Conservation (phyloP, 2,113 vertebrate genomes). For the Paramisgurnus dabryanus region DNA sequence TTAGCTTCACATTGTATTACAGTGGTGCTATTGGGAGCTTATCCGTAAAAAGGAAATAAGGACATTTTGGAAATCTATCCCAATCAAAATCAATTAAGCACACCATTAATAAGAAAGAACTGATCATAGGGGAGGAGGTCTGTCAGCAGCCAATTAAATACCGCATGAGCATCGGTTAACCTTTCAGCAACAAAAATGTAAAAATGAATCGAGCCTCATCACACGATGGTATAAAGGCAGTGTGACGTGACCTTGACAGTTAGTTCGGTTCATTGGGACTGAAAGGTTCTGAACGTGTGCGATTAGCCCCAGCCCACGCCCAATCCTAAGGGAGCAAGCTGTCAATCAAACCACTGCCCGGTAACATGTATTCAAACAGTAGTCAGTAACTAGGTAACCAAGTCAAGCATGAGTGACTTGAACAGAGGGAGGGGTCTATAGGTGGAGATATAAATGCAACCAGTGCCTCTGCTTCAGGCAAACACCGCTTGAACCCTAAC, state of each 20-base stretch:
- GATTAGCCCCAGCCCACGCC: constrained; percentile 37
- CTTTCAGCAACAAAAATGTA: constrained; percentile 45
- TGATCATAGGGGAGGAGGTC: constrained; percentile 44
- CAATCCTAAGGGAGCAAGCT: constrained; percentile 4
- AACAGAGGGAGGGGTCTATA: constrained; percentile 24
- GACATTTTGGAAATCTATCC: no score
- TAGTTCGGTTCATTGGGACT: constrained; percentile 41
- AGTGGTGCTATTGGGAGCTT: no score
- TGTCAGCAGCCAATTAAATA: constrained; percentile 52
- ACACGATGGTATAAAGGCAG: constrained; percentile 5
- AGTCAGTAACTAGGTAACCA: constrained; percentile 42
- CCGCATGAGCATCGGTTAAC: constrained; percentile 26
- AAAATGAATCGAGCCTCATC: constrained; percentile 27
- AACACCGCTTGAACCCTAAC: constrained; percentile 53
- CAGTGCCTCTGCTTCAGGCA: constrained; percentile 7
- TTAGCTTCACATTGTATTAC: no score
- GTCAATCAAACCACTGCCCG: constrained; percentile 34
- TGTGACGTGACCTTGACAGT: constrained; percentile 12
- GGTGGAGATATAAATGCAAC: constrained; percentile 49
- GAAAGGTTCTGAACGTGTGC: constrained; percentile 2
- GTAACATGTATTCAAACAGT: constrained; percentile 35
- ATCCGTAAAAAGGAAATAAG: no score
- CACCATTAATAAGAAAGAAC: constrained; percentile 19
- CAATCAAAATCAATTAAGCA: no score
- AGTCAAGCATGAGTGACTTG: constrained; percentile 31